Conservation (phyloP, 2,888 invertebrate genomes). For the Acronicta alni region DNA sequence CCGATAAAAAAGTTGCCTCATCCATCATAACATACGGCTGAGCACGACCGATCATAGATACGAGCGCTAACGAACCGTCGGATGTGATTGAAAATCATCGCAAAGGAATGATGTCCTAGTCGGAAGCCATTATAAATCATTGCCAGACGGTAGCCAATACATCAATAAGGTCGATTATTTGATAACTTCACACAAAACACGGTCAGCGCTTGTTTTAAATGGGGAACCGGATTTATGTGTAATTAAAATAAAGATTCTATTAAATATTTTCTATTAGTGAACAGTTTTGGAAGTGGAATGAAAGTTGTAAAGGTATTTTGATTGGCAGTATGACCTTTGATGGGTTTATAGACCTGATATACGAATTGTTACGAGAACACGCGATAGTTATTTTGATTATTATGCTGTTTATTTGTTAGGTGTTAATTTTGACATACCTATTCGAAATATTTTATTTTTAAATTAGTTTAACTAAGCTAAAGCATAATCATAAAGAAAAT, state of each 20-base stretch:
- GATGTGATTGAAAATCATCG: conserved; percentile 89
- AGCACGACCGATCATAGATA: conserved; percentile 75
- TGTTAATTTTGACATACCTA: conserved; percentile 44
- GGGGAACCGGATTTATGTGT: conserved; percentile 60
- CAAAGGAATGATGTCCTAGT: conserved; percentile 86
- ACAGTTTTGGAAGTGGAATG: conserved; percentile 64
- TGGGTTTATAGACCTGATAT: conserved; percentile 62
- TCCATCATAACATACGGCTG: conserved; percentile 62
- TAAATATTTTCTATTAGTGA: conserved; percentile 72
- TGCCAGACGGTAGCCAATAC: conserved; percentile 84
- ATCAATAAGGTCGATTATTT: conserved; percentile 88
- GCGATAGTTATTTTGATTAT: conserved; percentile 49
- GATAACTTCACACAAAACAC: conserved; percentile 82
- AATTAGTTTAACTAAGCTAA: too few species aligned
- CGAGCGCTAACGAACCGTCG: conserved; percentile 86
- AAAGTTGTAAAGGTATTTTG: conserved; percentile 77
- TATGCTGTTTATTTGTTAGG: conserved; percentile 48
- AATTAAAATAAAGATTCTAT: conserved; percentile 79
- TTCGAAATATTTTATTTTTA: not conserved
- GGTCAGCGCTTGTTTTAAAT: conserved; percentile 69
- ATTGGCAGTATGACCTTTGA: conserved; percentile 74
- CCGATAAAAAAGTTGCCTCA: conserved; percentile 60
- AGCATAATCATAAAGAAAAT: too few species aligned
- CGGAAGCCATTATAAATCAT: conserved; percentile 88
- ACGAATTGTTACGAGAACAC: conserved; percentile 53